Conservation (phyloP, 2,888 invertebrate species). For the Oxyscelio sp. region DNA sequence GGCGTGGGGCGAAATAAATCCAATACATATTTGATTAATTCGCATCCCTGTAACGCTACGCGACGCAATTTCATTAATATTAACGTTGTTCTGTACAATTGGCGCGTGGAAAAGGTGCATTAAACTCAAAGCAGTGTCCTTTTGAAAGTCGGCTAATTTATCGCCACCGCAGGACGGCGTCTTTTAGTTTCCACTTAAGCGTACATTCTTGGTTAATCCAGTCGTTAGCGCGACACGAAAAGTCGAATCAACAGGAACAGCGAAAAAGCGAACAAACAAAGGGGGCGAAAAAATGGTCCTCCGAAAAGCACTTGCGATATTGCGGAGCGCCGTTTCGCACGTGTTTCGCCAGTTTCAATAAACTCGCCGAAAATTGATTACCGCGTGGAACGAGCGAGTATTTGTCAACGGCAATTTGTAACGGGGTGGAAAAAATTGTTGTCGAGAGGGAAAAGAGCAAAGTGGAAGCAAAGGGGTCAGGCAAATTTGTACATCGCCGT, state of each 20-base stretch:
- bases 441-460: too few relatives aligned
- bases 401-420: conserved; percentile 46
- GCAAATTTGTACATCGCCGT: too few relatives aligned
- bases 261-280: neutral
- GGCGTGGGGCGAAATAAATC: conserved; percentile 14
- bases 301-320: conserved; percentile 20
- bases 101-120: conserved; percentile 10
- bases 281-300: neutral
- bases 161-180: conserved; percentile 4
- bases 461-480: too few relatives aligned
- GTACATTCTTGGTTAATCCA: conserved; percentile 55
- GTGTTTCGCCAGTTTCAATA: conserved; percentile 53
- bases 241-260: conserved; percentile 35
- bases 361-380: conserved; percentile 56
- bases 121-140: conserved; percentile 1
- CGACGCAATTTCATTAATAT: conserved; percentile 18
- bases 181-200: conserved; percentile 46
- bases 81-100: neutral
- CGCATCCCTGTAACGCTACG: neutral
- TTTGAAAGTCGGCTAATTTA: conserved; percentile 29
- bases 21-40: conserved; percentile 38
- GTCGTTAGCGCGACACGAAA: conserved; percentile 33
- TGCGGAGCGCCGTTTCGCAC: conserved; percentile 31
- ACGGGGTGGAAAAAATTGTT: neutral
- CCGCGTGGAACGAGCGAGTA: too few relatives aligned